A percentile compares a stretch with the other conserved stretches of the same genome.
phyloP scores from a whole-genome alignment of 2,797 vertebrate genomes.

The Dermochelys coriacea region DNA sequence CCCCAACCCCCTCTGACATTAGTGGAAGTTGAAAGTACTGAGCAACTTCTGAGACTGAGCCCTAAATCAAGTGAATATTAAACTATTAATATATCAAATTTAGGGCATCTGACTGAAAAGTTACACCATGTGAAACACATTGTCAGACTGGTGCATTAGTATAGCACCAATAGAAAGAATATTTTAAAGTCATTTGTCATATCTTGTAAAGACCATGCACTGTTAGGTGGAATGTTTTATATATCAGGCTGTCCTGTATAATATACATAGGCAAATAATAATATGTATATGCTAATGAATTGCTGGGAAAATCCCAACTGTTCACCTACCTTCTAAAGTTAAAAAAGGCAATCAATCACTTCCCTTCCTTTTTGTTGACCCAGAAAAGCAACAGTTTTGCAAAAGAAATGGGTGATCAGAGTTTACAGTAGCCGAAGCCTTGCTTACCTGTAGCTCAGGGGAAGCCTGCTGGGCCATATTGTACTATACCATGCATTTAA shows the following conservation, averaged over 20 bases:
- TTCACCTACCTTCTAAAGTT: slow-evolving; percentile 30
- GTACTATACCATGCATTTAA: slow-evolving; percentile 57
- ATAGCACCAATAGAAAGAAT: neutral
- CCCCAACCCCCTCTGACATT: neutral
- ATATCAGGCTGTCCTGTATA: neutral
- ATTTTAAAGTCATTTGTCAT: neutral
- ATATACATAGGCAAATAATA: slow-evolving; percentile 35
- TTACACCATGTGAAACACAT: neutral
- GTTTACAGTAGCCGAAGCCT: too few species aligned
- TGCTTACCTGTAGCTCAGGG: too few species aligned
- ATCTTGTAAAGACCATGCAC: neutral
- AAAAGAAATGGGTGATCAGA: too few species aligned
- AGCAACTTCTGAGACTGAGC: neutral
- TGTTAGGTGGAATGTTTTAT: neutral
- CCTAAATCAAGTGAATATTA: neutral
- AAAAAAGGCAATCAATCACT: slow-evolving; percentile 52
- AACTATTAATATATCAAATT: neutral
- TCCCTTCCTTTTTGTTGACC: neutral
- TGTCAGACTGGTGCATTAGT: neutral
- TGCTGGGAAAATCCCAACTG: slow-evolving; percentile 39
- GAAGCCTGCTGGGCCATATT: too few species aligned
- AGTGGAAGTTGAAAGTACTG: neutral
- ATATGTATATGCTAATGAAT: slow-evolving; percentile 69
- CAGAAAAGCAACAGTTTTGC: too few species aligned
- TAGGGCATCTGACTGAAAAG: neutral